Evolutionary conservation across 2,797 vertebrate species (phyloP).

Genomic region (Micromesistius poutassou): DNA sequence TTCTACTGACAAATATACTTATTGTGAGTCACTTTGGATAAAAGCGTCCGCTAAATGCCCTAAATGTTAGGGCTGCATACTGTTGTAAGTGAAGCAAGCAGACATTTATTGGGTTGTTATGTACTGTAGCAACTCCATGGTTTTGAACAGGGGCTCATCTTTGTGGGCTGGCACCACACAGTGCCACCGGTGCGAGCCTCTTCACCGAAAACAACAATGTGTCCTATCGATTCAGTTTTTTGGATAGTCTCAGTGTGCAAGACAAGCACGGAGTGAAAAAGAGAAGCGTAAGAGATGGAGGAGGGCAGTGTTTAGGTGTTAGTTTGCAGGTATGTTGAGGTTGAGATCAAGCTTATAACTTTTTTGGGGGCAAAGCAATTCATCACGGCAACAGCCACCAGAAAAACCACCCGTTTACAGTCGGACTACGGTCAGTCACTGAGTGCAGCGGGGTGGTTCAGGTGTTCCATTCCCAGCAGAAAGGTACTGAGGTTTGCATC

Average conservation of each 20-base stretch:
- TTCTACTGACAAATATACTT: no score
- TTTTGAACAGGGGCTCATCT: no score
- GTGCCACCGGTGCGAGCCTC: no score
- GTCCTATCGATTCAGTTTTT: neutral
- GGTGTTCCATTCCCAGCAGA: neutral
- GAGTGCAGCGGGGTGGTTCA: neutral
- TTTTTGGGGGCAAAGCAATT: neutral
- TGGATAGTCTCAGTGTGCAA: neutral
- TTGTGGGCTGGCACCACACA: no score
- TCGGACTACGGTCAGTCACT: neutral
- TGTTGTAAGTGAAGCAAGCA: conserved; percentile 1
- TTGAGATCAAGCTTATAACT: neutral
- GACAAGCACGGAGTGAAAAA: neutral
- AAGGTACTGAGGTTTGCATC: neutral
- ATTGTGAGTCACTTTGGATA: no score
- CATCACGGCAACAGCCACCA: neutral
- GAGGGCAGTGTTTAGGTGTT: neutral
- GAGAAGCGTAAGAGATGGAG: neutral
- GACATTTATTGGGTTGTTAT: neutral
- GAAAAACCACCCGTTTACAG: neutral
- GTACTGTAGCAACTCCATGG: neutral
- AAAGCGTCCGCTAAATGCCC: no score
- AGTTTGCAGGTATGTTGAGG: neutral
- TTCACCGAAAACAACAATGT: neutral
- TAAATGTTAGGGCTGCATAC: neutral